Evolutionary conservation across 1,140 invertebrate genomes (phyloP), one percentile per base, ranked within the genome.

Genomic region (Drosophila baimaii): DNA sequence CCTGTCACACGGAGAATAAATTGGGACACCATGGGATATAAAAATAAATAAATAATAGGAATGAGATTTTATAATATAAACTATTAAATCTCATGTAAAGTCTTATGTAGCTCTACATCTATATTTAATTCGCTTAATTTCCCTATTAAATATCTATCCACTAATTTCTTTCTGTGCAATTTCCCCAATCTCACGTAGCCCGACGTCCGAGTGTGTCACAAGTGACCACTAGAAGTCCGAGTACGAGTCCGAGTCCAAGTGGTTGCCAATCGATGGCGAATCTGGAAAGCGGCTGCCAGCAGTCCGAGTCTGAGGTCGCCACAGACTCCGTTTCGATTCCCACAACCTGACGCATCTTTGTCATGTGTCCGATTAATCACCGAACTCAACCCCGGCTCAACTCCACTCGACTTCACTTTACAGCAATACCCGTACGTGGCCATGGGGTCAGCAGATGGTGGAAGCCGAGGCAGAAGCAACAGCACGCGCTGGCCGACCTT

Each of bases 311-410:
- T 69, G 47, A 57, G 62, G 66, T 70, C 62, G 47, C 39, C 63
- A 25, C 39, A 43, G 51, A 31, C 68, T 57, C 51, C 43, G 23
- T 13, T 54, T 47, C 33, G 25, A 39, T 71, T 71, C 69, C 69
- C 69, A 71, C 52, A 71, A 39, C 69, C 65, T 72, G 66, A 72
- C 81, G 81, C 61, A 72, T 61, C 72, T 70, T 79, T 79, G 71
- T 79, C 82, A 86, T 86, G 79, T 80, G 66, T 43, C 76, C 70
- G 75, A 85, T 85, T 85, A 85, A 85, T 85, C 82, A 81, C 61
- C 44, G 10, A 54, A 25, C 51, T 44, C 44, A 39, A 54, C 44
- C 44, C 55, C 51, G 31, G 39, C 31, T 35, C 33, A 46, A 44
- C 77, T 43, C 39, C 39, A 58, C 33, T 44, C 52, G 49, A 41